A percentile compares a stretch with the other conserved stretches of the same genome.
Conservation (phyloP, 2,797 vertebrate genomes). For the Telmatherina bonti region DNA sequence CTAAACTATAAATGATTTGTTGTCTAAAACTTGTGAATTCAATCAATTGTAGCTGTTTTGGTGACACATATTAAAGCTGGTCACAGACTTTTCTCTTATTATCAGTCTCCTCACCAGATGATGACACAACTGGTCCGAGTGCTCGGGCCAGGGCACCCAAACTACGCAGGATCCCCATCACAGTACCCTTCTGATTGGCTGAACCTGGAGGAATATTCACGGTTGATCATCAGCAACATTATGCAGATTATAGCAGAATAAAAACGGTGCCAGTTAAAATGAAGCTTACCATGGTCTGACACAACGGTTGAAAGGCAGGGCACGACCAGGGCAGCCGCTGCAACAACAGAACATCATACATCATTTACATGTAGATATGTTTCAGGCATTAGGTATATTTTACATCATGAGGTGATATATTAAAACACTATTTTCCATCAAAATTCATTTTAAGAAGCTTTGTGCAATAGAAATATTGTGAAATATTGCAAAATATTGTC, state of each 20-base stretch:
- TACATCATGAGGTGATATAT: neutral
- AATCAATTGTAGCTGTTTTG: neutral
- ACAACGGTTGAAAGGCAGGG: constrained; percentile 94
- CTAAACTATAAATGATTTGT: neutral
- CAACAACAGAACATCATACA: constrained; percentile 4
- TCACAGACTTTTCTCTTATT: neutral
- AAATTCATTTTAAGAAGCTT: neutral
- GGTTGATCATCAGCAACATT: constrained; percentile 5
- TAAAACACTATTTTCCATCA: neutral
- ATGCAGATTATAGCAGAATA: neutral
- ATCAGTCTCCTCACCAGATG: constrained; percentile 83
- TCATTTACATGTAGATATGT: neutral
- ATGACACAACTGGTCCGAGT: constrained; percentile 89
- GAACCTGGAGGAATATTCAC: constrained; percentile 80
- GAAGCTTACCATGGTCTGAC: constrained; percentile 87
- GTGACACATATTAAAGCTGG: neutral
- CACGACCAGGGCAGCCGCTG: constrained; percentile 94
- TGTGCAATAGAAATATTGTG: neutral
- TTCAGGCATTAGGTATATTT: neutral
- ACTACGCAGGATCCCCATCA: constrained; percentile 97
- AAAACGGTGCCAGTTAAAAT: neutral
- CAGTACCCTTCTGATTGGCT: constrained; percentile 90
- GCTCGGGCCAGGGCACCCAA: constrained; percentile 94
- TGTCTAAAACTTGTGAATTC: neutral
- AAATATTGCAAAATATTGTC: no score